Percentiles rank a stretch among this genome's conserved stretches.
Evolutionary conservation across 2,888 invertebrate species (phyloP).

Genomic region (Therioaphis trifolii): DNA sequence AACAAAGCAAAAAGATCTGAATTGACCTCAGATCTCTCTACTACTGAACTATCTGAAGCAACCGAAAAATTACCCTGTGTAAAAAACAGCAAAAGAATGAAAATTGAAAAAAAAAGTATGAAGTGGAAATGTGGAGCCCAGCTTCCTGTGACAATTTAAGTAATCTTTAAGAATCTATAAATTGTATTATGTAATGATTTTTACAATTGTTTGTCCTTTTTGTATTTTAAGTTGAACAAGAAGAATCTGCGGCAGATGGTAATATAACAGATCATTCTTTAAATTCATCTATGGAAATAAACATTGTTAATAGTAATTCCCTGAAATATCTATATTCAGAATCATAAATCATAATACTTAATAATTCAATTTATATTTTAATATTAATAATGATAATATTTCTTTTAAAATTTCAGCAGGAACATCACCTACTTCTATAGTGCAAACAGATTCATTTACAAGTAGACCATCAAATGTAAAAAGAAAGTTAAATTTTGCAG

Average conservation of each 20-base stretch:
- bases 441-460: too few species aligned
- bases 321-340: too few species aligned
- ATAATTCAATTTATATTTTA: too few species aligned
- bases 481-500: slow-evolving; percentile 11
- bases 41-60: too few species aligned
- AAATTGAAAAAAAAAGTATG: not conserved
- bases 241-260: too few species aligned
- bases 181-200: not conserved
- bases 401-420: too few species aligned
- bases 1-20: not conserved
- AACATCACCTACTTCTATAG: too few species aligned
- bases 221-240: slow-evolving; percentile 20
- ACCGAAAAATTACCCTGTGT: not conserved
- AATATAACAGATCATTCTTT: not conserved
- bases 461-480: slow-evolving; percentile 3
- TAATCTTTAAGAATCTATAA: not conserved
- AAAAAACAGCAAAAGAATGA: not conserved
- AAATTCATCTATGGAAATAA: not conserved
- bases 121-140: not conserved
- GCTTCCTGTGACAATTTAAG: too few species aligned
- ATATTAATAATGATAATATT: too few species aligned
- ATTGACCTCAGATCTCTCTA: not conserved
- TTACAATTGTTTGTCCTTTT: not conserved
- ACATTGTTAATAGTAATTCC: not conserved
- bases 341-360: too few species aligned